Percentiles rank a stretch among this genome's conserved stretches.
These are phyloP conservation scores for Myrmophylax atrothorax DNA, from an alignment of 2,113 vertebrate species.

Conservation along the genomic window DNA sequence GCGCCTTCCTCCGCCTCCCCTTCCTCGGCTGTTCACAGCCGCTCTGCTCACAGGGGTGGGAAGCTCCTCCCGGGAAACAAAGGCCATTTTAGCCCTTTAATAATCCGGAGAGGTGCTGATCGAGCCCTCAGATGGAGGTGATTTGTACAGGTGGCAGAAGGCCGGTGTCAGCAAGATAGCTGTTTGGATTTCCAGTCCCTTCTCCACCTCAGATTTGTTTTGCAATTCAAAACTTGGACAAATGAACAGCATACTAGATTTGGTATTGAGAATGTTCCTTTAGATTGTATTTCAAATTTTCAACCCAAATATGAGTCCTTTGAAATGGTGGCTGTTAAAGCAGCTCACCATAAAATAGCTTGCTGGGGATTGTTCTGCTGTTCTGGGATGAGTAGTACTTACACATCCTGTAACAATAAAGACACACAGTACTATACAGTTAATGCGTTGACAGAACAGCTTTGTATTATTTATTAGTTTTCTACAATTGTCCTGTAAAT, in stretches of 20 bases:
- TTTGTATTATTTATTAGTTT: neutral
- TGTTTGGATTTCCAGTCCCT: neutral
- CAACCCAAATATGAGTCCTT: neutral
- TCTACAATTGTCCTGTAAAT: neutral
- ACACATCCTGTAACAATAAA: neutral
- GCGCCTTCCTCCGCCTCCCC: neutral
- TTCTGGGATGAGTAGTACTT: neutral
- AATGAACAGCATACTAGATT: neutral
- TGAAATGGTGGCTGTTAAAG: neutral
- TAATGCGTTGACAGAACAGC: neutral
- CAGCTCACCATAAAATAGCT: neutral
- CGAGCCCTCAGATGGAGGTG: neutral
- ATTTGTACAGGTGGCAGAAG: neutral
- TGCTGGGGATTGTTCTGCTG: neutral
- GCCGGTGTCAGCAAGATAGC: fast-evolving
- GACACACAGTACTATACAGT: neutral
- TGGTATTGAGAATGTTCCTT: neutral
- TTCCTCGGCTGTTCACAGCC: neutral
- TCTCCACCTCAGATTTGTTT: neutral
- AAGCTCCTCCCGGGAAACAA: neutral
- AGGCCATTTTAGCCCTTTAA: neutral
- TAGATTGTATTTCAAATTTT: neutral
- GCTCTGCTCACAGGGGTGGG: neutral
- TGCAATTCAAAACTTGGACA: neutral
- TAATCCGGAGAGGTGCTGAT: neutral